Evolutionary conservation across 2,888 invertebrate species (phyloP).

Genomic region (Hymenopus coronatus): DNA sequence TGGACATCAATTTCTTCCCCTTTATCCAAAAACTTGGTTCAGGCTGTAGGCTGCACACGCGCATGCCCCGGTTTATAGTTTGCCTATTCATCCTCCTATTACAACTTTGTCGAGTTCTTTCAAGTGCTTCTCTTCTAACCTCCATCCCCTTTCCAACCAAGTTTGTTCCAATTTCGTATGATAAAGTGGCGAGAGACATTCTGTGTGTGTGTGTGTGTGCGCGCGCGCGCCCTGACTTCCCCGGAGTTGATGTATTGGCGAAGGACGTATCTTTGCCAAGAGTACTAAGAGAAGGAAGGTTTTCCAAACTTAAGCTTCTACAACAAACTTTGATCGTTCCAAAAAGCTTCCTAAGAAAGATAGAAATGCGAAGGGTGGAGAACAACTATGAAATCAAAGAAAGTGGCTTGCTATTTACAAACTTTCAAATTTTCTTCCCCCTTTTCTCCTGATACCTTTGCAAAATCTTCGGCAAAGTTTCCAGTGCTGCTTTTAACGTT

Average conservation of each 20-base stretch:
- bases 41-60: not conserved
- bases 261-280: not conserved
- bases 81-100: slow-evolving; percentile 12
- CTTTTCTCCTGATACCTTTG: slow-evolving; percentile 4
- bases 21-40: not conserved
- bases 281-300: not conserved
- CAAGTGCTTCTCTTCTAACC: not conserved
- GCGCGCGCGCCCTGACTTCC: not conserved
- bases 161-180: slow-evolving; percentile 19
- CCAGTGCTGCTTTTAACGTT: not conserved
- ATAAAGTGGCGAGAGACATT: slow-evolving; percentile 1
- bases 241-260: slow-evolving; percentile 6
- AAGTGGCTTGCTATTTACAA: slow-evolving; percentile 14
- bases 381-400: slow-evolving; percentile 18
- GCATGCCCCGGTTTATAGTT: not conserved
- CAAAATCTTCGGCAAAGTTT: slow-evolving; percentile 7
- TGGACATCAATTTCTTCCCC: slow-evolving; percentile 8
- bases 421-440: slow-evolving; percentile 9
- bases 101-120: slow-evolving; percentile 5
- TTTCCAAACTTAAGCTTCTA: not conserved
- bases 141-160: not conserved
- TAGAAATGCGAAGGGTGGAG: not conserved
- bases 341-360: slow-evolving; percentile 1
- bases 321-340: slow-evolving; percentile 20
- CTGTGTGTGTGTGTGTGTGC: not conserved